phyloP scores from a whole-genome alignment of 2,113 vertebrate species.

The Tringa solitaria region DNA sequence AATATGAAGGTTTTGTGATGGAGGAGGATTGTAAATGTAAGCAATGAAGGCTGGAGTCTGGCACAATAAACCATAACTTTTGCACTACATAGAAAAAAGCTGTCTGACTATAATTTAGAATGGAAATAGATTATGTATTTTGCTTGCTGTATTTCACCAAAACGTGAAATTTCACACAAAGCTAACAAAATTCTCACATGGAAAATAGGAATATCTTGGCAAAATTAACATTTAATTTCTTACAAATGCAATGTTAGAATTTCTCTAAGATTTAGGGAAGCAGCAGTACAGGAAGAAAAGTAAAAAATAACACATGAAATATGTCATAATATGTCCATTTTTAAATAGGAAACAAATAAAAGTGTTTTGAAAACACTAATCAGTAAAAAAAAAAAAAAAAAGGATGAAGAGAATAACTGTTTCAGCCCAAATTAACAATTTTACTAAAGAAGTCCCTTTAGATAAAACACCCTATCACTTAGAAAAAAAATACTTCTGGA shows the following conservation, averaged over 20 bases:
- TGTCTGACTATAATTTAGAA: background rate
- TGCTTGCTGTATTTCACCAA: background rate
- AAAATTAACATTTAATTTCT: background rate
- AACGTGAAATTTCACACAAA: background rate
- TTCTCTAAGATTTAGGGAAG: background rate
- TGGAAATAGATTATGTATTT: background rate
- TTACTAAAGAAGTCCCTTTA: background rate
- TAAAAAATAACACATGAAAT: background rate
- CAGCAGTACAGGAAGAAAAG: background rate
- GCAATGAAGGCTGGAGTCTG: background rate
- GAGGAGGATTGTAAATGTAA: background rate
- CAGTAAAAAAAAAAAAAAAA: background rate
- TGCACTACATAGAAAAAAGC: background rate
- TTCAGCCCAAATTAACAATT: background rate
- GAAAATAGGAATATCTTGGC: background rate
- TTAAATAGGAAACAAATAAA: background rate
- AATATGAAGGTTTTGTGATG: fast-evolving
- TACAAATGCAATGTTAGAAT: background rate
- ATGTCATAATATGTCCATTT: background rate
- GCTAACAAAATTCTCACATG: background rate
- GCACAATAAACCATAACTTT: background rate
- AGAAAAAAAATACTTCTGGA: background rate
- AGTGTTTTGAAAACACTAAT: background rate
- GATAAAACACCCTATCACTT: background rate
- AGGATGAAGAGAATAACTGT: background rate